These are phyloP conservation scores for Zhengitettix transpicula DNA, from an alignment of 2,888 invertebrate genomes.

Conservation along the genomic window DNA sequence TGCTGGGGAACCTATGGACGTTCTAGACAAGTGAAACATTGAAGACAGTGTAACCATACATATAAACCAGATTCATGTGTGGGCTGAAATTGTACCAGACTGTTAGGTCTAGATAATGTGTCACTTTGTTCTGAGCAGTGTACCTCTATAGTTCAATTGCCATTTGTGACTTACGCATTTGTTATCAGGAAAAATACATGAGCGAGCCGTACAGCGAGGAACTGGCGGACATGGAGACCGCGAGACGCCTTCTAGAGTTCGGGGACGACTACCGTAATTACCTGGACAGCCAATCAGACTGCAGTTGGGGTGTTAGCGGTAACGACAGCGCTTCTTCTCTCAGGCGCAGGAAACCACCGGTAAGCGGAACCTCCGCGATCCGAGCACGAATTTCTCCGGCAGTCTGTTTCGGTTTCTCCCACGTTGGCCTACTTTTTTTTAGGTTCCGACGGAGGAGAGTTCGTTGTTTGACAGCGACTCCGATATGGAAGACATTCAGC, in stretches of 20 bases:
- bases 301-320: conserved; percentile 31
- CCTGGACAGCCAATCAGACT: conserved; percentile 79
- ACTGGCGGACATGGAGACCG: conserved; percentile 67
- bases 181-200: conserved; percentile 68
- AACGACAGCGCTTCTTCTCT: conserved; percentile 3
- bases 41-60: too few relatives aligned
- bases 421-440: conserved; percentile 1
- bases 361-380: not conserved
- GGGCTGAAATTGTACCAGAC: too few relatives aligned
- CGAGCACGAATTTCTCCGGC: not conserved
- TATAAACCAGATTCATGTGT: too few relatives aligned
- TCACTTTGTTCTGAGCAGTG: too few relatives aligned
- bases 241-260: conserved; percentile 64
- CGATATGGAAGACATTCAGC: conserved; percentile 45
- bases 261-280: conserved; percentile 82
- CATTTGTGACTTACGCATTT: conserved; percentile 11
- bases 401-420: not conserved
- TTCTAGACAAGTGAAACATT: too few relatives aligned
- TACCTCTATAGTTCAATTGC: too few relatives aligned
- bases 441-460: conserved; percentile 15
- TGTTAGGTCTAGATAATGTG: too few relatives aligned
- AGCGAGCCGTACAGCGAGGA: conserved; percentile 82
- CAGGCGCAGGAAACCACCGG: conserved; percentile 3
- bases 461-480: conserved; percentile 38
- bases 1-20: too few relatives aligned